Evolutionary conservation across 2,113 vertebrate species (phyloP).

Genomic region (Ascaphus truei): DNA sequence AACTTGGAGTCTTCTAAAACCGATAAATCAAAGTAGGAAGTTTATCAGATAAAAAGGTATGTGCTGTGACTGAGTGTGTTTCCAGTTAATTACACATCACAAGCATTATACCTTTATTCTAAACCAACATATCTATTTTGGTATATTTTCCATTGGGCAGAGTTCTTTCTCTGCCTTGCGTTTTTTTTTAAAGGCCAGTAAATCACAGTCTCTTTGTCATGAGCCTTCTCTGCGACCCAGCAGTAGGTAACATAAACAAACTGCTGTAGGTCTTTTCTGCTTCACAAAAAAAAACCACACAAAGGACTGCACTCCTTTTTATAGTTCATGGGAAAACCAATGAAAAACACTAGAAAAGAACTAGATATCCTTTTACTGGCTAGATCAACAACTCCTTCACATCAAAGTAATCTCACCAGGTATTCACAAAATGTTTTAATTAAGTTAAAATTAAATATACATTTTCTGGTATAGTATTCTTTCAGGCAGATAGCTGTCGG

Average conservation of each 20-base stretch:
- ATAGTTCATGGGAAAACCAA: constrained; percentile 45
- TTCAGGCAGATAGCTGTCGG: constrained; percentile 4
- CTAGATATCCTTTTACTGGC: constrained; percentile 63
- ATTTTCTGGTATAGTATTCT: constrained; percentile 9
- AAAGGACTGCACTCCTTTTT: constrained; percentile 57
- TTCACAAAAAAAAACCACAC: constrained; percentile 53
- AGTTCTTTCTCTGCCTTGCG: constrained; percentile 37
- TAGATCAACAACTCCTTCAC: constrained; percentile 43
- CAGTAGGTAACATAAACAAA: constrained; percentile 74
- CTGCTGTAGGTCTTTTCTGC: constrained; percentile 80
- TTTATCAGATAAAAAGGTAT: too few species aligned
- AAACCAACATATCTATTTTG: constrained; percentile 14
- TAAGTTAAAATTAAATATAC: constrained; percentile 30
- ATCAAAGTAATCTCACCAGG: constrained; percentile 26
- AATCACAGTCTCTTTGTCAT: constrained; percentile 55
- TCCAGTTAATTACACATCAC: not conserved
- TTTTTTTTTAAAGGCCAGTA: constrained; percentile 39
- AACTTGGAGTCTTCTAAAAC: too few species aligned
- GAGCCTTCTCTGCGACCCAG: constrained; percentile 51
- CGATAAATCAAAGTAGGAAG: too few species aligned
- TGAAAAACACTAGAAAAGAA: constrained; percentile 49
- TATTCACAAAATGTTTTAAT: constrained; percentile 31
- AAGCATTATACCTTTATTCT: not conserved
- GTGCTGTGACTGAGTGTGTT: too few species aligned
- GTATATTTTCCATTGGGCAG: constrained; percentile 12